Base-by-base conservation (phyloP, 2,797 vertebrate genomes). In the Alauda arvensis region DNA sequence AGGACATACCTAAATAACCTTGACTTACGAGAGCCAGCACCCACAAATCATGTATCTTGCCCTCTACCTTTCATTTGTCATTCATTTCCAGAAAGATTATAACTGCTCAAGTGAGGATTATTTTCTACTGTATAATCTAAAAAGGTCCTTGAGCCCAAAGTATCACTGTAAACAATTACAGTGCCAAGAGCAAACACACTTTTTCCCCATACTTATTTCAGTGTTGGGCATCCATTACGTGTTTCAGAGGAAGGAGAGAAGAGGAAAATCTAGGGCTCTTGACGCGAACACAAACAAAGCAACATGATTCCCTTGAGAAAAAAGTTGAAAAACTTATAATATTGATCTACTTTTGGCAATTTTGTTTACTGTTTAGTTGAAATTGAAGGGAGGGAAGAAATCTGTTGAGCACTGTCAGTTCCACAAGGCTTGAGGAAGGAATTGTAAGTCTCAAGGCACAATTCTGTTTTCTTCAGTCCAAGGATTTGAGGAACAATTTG, bases 331-430 rank as follows among this genome's bases (percentile, higher is more conserved):
- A 86, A 80, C 26, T 28, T 69, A 48, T 21, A 52, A 4, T 69
- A 55, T 68, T 6, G 7, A 86, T 86, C 77, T 80, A 56, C 42
- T 78, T 90, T 55, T 49, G 39, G 33, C 83, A 89, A 89, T 75
- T 88, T 77, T 92, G 39, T 86, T 93, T 90, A 71, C 33, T 76
- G 29, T 70, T 74, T 61, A 70, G 33, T 57, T 71, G 68, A 88
- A 90, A 77, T 45, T 74, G 81, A 82, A 83, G 46, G 21, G 3
- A 14, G 5, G 1, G 16, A 40, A 40, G 14, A 51, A 34, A 25
- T 77, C 51, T 80, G 24, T 51, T 84, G 39, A 86, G 17, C 17
- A 18, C 9, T 42, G 12, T 86, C 40, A 79, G 15, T 77, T 88
- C 49, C 28, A 45, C 14, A 65, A 46, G 75, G 11, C 10, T 45